Percentiles rank a stretch among this genome's conserved stretches.
phyloP scores from a whole-genome alignment of 2,888 invertebrate species.

The Ypsolopha sequella region DNA sequence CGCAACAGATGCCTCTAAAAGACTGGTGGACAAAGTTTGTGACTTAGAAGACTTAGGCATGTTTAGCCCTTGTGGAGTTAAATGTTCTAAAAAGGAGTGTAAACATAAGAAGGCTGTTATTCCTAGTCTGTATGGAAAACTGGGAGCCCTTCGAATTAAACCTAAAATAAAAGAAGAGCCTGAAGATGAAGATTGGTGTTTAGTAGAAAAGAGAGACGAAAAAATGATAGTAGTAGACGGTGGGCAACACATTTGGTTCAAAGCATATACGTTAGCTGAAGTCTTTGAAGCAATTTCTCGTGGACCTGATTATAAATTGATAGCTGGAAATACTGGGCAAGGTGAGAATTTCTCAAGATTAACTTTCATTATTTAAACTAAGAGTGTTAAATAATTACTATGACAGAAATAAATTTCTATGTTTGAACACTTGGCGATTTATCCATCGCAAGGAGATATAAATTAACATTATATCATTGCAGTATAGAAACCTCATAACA shows the following conservation, averaged over 20 bases:
- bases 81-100: not conserved
- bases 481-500: too few species aligned
- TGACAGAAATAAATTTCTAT: too few species aligned
- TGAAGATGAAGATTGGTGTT: not conserved
- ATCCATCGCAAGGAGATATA: too few species aligned
- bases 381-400: too few species aligned
- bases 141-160: not conserved
- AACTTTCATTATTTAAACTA: too few species aligned
- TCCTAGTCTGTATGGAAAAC: not conserved
- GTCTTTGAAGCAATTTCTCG: conserved; percentile 45
- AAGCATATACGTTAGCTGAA: conserved; percentile 52
- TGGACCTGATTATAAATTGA: conserved; percentile 68
- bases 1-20: conserved; percentile 67
- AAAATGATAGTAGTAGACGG: not conserved
- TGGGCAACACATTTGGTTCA: conserved; percentile 47
- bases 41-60: conserved; percentile 51
- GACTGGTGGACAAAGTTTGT: conserved; percentile 40
- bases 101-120: not conserved
- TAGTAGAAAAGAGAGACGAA: not conserved
- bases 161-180: not conserved
- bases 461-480: too few species aligned
- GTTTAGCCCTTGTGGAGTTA: conserved; percentile 20
- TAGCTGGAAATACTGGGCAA: conserved; percentile 83
- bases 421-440: too few species aligned
- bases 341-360: conserved; percentile 61